Conservation (phyloP, 2,888 invertebrate genomes). For the Odiellus spinosus region DNA sequence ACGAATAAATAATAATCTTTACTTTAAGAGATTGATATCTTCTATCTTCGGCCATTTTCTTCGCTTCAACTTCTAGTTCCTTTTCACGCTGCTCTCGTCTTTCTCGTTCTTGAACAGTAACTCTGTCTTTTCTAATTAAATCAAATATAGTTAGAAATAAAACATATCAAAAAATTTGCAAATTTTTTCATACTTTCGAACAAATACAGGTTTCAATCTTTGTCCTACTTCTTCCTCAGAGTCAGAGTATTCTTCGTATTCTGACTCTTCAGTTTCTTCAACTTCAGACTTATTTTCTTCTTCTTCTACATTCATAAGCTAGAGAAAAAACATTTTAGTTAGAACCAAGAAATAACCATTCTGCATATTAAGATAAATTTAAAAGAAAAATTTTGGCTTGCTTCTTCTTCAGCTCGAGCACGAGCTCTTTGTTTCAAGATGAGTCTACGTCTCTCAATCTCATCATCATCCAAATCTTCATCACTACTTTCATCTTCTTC, state of each 20-base stretch:
- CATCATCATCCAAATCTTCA: slow-evolving; percentile 59
- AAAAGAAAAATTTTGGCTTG: too few species aligned
- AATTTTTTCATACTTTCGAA: slow-evolving; percentile 60
- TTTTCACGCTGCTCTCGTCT: slow-evolving; percentile 52
- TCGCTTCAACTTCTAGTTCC: slow-evolving; percentile 65
- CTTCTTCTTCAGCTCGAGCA: background rate
- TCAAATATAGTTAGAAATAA: background rate
- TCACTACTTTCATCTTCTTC: slow-evolving; percentile 27
- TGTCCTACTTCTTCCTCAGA: slow-evolving; percentile 26
- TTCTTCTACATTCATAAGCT: slow-evolving; percentile 53
- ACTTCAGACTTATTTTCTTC: slow-evolving; percentile 34
- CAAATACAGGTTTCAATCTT: slow-evolving; percentile 82
- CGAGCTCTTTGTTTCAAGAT: background rate
- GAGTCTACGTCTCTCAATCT: slow-evolving; percentile 21
- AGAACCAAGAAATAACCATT: too few species aligned
- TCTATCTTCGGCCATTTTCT: slow-evolving; percentile 41
- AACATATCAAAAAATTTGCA: slow-evolving; percentile 3
- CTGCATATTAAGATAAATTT: too few species aligned
- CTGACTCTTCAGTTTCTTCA: slow-evolving; percentile 31
- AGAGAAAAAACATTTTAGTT: slow-evolving; percentile 21
- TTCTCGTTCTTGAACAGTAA: slow-evolving; percentile 89
- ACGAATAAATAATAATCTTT: slow-evolving; percentile 14
- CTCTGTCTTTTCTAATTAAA: slow-evolving; percentile 50
- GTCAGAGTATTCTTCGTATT: slow-evolving; percentile 60
- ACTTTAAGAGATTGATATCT: slow-evolving; percentile 28